Evolutionary conservation across 37 sponge, comb jelly and placozoan species (phyloP), one percentile per base, ranked within the genome.

Genomic region (Beroe forskalii): DNA sequence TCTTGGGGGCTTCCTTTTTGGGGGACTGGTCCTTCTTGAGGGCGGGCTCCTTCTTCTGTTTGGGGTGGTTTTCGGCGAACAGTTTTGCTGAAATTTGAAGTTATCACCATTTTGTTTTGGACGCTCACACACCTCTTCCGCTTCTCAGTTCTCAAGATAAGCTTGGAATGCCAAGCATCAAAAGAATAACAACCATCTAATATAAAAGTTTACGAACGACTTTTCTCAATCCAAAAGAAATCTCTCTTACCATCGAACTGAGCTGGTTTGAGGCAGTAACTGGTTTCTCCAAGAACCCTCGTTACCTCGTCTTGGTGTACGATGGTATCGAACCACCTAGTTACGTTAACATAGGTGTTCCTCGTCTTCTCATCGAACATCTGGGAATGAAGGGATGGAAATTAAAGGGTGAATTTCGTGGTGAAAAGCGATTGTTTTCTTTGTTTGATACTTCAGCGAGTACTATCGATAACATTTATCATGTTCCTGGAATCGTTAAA

Each of bases 191-290:
- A n/a, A n/a, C n/a, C n/a, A n/a, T n/a, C n/a, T n/a, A n/a, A n/a
- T n/a, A n/a, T n/a, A n/a, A n/a, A n/a, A n/a, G n/a, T n/a, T n/a
- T n/a, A n/a, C n/a, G n/a, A n/a, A n/a, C n/a, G n/a, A n/a, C n/a
- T n/a, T n/a, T n/a, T n/a, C n/a, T n/a, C n/a, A n/a, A n/a, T n/a
- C n/a, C n/a, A n/a, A n/a, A n/a, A n/a, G n/a, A n/a, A n/a, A n/a
- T n/a, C n/a, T n/a, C n/a, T n/a, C n/a, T n/a, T n/a, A 80, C 86
- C 86, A 23, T 80, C 86, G 28, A 80, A 80, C 48, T 80, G 86
- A 28, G 86, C 86, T 19, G 86, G 86, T 42, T 80, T 80, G n/a
- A 24, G 27, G 55, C 86, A 80, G 48, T 33, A 37, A n/a, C 48
- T 6, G 14, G 86, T 80, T 1, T 12, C 24, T 25, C 86, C 86